Percentiles rank a stretch among this genome's conserved stretches.
Evolutionary conservation across 2,113 vertebrate genomes (phyloP).

Genomic region (Coregonus clupeaformis): DNA sequence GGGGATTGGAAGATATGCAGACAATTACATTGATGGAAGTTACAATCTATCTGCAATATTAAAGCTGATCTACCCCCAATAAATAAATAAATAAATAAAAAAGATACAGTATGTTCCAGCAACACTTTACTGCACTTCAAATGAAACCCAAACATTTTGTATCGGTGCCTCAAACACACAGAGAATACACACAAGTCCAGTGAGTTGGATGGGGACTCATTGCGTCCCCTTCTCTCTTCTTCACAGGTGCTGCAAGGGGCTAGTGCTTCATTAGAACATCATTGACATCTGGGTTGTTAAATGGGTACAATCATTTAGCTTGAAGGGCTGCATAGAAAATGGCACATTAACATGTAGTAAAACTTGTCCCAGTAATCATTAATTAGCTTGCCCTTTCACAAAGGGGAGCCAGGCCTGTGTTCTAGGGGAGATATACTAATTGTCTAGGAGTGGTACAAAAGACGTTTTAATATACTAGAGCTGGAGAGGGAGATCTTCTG

Average conservation of each 20-base stretch:
- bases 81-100: too few species aligned
- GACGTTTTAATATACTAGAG: slow-evolving; percentile 37
- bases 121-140: neutral
- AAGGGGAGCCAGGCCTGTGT: slow-evolving; percentile 41
- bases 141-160: neutral
- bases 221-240: slow-evolving; percentile 13
- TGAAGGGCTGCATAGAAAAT: slow-evolving; percentile 64
- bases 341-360: slow-evolving; percentile 74
- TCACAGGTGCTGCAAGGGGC: slow-evolving; percentile 18
- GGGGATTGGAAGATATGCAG: too few species aligned
- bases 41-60: too few species aligned
- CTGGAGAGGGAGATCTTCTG: slow-evolving; percentile 1
- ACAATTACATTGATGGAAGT: too few species aligned
- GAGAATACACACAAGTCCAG: neutral
- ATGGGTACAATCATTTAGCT: slow-evolving; percentile 50
- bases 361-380: slow-evolving; percentile 58
- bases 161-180: neutral
- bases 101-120: too few species aligned
- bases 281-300: slow-evolving; percentile 52
- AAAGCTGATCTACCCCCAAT: too few species aligned
- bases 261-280: slow-evolving; percentile 52
- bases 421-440: slow-evolving; percentile 46
- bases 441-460: slow-evolving; percentile 44
- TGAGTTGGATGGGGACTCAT: neutral
- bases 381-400: slow-evolving; percentile 69